Evolutionary conservation across 1,140 invertebrate genomes (phyloP).

Genomic region (Pachyrhynchus sulphureomaculatus): DNA sequence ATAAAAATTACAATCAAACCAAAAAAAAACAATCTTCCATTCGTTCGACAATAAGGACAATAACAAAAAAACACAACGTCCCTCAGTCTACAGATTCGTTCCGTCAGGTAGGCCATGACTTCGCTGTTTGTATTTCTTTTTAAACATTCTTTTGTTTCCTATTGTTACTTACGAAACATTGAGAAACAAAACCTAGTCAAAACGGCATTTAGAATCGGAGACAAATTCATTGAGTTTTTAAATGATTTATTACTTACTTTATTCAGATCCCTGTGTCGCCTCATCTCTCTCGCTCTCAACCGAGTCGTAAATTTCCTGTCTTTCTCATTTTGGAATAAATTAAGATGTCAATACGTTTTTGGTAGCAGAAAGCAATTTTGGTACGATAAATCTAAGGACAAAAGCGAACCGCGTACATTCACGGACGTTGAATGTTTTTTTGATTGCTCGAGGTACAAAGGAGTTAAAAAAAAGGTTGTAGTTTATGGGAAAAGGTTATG

Average conservation of each 20-base stretch:
- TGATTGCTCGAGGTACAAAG: conserved; percentile 12
- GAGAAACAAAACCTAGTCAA: conserved; percentile 30
- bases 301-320: too few relatives aligned
- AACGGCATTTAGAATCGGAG: conserved; percentile 29
- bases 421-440: conserved; percentile 26
- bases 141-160: not conserved
- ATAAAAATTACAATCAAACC: conserved; percentile 4
- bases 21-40: conserved; percentile 8
- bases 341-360: conserved; percentile 30
- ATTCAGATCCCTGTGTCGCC: not conserved
- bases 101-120: conserved; percentile 28
- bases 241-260: conserved; percentile 24
- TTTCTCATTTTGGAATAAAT: conserved; percentile 21
- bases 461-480: conserved; percentile 12
- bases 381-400: conserved; percentile 30
- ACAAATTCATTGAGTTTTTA: conserved; percentile 30
- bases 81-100: conserved; percentile 23
- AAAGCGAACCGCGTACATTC: conserved; percentile 5
- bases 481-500: conserved; percentile 18
- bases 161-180: not conserved
- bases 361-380: conserved; percentile 28
- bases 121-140: conserved; percentile 9
- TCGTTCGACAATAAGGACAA: conserved; percentile 1
- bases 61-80: conserved; percentile 8
- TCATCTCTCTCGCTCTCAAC: too few relatives aligned